Percentiles rank a stretch among this genome's conserved stretches.
phyloP scores from a whole-genome alignment of 2,888 invertebrate species.

The Candidula unifasciata region DNA sequence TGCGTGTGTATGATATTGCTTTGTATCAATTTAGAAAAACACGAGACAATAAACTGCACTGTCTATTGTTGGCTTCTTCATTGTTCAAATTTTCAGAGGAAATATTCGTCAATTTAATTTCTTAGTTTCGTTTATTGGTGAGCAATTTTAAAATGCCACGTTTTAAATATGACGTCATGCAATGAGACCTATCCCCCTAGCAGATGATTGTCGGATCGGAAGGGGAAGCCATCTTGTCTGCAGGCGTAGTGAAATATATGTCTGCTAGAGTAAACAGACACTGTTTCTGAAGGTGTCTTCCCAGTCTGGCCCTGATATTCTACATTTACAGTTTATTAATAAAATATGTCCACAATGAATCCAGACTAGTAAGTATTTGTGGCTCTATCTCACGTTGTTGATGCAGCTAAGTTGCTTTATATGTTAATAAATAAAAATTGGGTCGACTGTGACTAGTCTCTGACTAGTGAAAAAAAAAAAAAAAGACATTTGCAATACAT shows the following conservation, averaged over 20 bases:
- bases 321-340: conserved; percentile 1
- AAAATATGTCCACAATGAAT: conserved; percentile 53
- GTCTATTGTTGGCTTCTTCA: no score
- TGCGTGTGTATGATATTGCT: no score
- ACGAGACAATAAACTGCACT: no score
- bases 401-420: background rate
- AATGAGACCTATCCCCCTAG: conserved; percentile 45
- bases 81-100: no score
- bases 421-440: no score
- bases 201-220: conserved; percentile 50
- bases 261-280: conserved; percentile 49
- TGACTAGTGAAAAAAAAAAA: no score
- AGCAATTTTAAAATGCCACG: conserved; percentile 40
- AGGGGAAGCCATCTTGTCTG: conserved; percentile 54
- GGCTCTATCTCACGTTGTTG: background rate
- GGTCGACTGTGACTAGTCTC: no score
- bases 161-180: conserved; percentile 54
- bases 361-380: conserved; percentile 50
- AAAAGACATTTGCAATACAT: no score
- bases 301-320: conserved; percentile 2
- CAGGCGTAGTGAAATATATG: conserved; percentile 51
- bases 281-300: conserved; percentile 13
- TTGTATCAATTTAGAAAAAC: no score
- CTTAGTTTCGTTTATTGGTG: conserved; percentile 17
- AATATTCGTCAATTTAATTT: background rate